These are phyloP conservation scores for Artibeus jamaicensis DNA, from an alignment of 2,797 vertebrate species.

Conservation along the genomic window DNA sequence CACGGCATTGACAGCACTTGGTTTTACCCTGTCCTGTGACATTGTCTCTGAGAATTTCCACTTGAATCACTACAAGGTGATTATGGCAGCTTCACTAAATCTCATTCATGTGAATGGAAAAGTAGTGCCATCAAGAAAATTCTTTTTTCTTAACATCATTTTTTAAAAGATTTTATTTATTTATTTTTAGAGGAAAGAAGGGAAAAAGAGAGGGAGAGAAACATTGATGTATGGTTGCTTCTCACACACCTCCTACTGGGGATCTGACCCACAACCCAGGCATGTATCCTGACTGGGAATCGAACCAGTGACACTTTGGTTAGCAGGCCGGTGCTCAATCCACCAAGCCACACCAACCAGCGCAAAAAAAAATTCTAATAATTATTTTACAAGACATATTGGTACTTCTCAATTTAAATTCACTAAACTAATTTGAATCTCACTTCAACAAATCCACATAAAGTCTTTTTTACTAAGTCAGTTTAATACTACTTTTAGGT, in stretches of 20 bases:
- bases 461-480: constrained; percentile 49
- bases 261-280: too few relatives aligned
- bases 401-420: constrained; percentile 75
- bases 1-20: constrained; percentile 76
- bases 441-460: constrained; percentile 56
- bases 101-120: constrained; percentile 78
- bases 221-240: too few relatives aligned
- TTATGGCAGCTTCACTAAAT: constrained; percentile 78
- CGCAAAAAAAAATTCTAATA: constrained; percentile 78
- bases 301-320: too few relatives aligned
- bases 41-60: constrained; percentile 78
- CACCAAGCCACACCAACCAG: too few relatives aligned
- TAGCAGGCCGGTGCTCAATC: too few relatives aligned
- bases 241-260: too few relatives aligned
- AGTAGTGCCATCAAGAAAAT: constrained; percentile 80
- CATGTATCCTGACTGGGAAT: too few relatives aligned
- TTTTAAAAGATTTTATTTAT: too few relatives aligned
- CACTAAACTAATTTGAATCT: constrained; percentile 65
- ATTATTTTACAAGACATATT: constrained; percentile 69
- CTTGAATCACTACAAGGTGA: constrained; percentile 79
- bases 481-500: constrained; percentile 25
- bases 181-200: too few relatives aligned
- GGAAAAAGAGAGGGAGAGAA: too few relatives aligned
- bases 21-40: constrained; percentile 81
- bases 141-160: background rate